Evolutionary conservation across 2,888 invertebrate genomes (phyloP).

Genomic region (Pyrochroa serraticornis): DNA sequence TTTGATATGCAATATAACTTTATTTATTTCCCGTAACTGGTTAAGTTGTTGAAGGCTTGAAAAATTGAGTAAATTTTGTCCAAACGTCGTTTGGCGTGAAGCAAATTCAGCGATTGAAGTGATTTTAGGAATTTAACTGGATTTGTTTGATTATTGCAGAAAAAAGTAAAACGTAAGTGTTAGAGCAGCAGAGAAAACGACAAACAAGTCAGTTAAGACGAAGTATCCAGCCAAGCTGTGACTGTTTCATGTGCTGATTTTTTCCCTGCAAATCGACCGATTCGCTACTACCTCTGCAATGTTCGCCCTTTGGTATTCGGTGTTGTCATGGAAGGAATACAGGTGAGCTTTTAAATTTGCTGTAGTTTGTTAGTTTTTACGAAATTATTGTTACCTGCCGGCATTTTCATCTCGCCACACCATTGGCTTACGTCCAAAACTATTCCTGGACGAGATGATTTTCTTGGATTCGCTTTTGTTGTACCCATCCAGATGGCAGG

Average conservation of each 20-base stretch:
- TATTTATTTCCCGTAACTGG: constrained; percentile 1
- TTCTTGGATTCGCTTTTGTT: constrained; percentile 5
- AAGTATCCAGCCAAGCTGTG: constrained; percentile 39
- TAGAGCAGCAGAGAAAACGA: constrained; percentile 28
- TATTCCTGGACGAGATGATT: constrained; percentile 23
- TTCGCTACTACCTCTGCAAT: constrained; percentile 39
- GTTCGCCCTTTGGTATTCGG: constrained; percentile 57
- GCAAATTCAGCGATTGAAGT: not conserved
- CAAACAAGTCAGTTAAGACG: constrained; percentile 46
- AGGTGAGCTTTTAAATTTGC: constrained; percentile 47
- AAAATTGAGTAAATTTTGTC: not conserved
- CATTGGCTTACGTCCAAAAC: constrained; percentile 25
- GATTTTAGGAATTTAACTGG: not conserved
- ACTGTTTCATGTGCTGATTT: constrained; percentile 36
- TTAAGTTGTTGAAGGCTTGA: too few relatives aligned
- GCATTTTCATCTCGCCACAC: constrained; percentile 13
- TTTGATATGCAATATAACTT: constrained; percentile 1
- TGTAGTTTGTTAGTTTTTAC: not conserved
- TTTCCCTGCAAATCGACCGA: constrained; percentile 20
- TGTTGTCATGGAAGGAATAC: constrained; percentile 56
- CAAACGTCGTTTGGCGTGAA: too few relatives aligned
- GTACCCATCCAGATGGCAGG: constrained; percentile 26
- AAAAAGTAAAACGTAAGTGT: constrained; percentile 17
- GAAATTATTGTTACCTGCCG: constrained; percentile 17
- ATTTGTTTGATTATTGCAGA: constrained; percentile 23